Conservation (phyloP, 2,888 invertebrate species). For the Drosophila siamana region DNA sequence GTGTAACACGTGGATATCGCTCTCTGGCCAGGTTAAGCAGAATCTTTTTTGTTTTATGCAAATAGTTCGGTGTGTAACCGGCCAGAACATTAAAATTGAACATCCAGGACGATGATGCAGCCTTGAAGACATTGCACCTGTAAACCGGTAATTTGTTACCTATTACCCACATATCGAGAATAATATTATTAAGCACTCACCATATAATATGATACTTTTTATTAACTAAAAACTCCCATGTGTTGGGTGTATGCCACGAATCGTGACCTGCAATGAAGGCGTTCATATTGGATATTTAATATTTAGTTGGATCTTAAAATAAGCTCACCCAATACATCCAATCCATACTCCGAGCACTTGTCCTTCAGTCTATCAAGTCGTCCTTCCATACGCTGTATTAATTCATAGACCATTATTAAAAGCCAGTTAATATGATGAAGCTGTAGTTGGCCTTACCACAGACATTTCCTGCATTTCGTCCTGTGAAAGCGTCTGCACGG, state of each 20-base stretch:
- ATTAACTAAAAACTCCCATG: constrained; percentile 94
- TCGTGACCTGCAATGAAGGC: constrained; percentile 82
- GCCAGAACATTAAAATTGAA: constrained; percentile 95
- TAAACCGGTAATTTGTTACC: background rate
- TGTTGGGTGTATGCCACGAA: constrained; percentile 88
- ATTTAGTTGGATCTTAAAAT: background rate
- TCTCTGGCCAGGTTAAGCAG: constrained; percentile 92
- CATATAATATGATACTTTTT: constrained; percentile 92
- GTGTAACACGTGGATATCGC: constrained; percentile 91
- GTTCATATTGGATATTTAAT: constrained; percentile 1
- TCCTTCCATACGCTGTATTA: constrained; percentile 84
- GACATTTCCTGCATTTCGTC: constrained; percentile 84
- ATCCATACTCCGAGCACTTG: constrained; percentile 84
- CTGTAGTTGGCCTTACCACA: constrained; percentile 32
- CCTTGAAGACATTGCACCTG: constrained; percentile 93
- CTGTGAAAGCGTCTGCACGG: constrained; percentile 83
- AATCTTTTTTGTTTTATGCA: constrained; percentile 91
- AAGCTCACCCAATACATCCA: constrained; percentile 83
- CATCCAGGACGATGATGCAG: constrained; percentile 96
- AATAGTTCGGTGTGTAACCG: constrained; percentile 91
- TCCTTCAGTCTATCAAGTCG: constrained; percentile 83
- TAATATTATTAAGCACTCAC: constrained; percentile 84
- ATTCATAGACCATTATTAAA: background rate
- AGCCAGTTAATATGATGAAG: background rate
- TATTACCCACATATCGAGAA: background rate